Evolutionary conservation across 2,113 vertebrate species (phyloP).

Genomic region (Mesembrinibis cayennensis): DNA sequence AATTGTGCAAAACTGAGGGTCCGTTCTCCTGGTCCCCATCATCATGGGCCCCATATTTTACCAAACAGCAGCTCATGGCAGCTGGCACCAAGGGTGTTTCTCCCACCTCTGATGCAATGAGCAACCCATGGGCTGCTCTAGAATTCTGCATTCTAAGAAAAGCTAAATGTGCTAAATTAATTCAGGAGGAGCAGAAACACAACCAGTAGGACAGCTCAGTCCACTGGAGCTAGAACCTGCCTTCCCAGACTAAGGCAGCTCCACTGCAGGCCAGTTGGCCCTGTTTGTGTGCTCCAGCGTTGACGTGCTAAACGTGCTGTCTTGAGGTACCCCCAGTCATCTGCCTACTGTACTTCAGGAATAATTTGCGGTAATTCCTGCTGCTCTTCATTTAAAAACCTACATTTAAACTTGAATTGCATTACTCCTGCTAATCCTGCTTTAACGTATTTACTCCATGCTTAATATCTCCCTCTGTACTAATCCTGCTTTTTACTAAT

Average conservation of each 20-base stretch:
- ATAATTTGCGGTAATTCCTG: not conserved
- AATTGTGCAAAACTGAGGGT: not conserved
- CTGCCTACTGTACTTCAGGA: not conserved
- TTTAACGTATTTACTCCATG: not conserved
- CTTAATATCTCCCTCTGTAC: not conserved
- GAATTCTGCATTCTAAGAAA: not conserved
- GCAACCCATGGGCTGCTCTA: not conserved
- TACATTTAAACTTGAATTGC: not conserved
- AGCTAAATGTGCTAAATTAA: not conserved
- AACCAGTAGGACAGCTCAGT: not conserved
- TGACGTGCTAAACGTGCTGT: accelerated
- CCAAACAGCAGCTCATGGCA: not conserved
- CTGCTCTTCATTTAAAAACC: not conserved
- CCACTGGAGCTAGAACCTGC: not conserved
- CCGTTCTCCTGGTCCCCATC: not conserved
- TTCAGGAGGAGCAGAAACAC: not conserved
- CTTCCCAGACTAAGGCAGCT: not conserved
- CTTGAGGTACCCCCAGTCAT: not conserved
- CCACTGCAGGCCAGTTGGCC: not conserved
- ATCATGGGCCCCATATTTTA: not conserved
- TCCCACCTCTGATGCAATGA: not conserved
- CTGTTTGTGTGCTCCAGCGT: not conserved
- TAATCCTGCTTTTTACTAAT: not conserved
- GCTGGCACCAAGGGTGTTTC: not conserved
- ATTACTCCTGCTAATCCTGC: not conserved